Base-by-base conservation (phyloP, 2,113 vertebrate genomes). In the Cyprinus carpio region DNA sequence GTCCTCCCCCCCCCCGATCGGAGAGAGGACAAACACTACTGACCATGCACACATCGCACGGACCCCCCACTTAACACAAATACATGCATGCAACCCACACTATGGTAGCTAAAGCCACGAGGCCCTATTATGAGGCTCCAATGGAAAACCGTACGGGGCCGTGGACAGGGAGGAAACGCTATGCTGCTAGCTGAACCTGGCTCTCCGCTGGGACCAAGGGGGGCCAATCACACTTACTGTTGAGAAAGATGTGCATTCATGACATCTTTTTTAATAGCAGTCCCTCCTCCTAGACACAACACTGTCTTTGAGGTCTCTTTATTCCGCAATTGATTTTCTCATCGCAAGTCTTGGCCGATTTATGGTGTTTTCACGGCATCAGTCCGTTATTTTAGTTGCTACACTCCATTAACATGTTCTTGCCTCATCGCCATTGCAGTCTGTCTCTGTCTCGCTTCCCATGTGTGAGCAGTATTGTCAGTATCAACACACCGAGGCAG, bases 21-120 rank as follows among this genome's bases (percentile, higher is more conserved):
- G 43, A 81, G 16, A 81, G 79, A n/a, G n/a, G n/a, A 81, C 62
- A 67, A 69, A 69, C 62, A 82, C 40, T 18, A 51, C 4, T 80
- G 84, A 37, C 13, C 83, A 54, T 84, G 83, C 75, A 76, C 40
- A 78, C 74, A 76, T 78, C n/a, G 74, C 83, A 84, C 74, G 72
- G 46, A 49, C 54, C 29, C n/a, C 29, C 75, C 43, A 67, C 83
- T 78, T 56, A 69, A 64, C 54, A 76, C 15, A 46, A 67, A 40
- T 16, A 6, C 15, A 16, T 0, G 15, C 49, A 51, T 51, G 49
- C 23, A n/a, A 23, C 62, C 80, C 84, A 46, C 46, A 49, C 46
- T 13, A 10, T 4, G 64, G 20, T 16, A 0, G 25, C 25, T n/a
- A n/a, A n/a, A n/a, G n/a, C n/a, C n/a, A n/a, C n/a, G n/a, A n/a